Base-by-base conservation (phyloP, 2,888 invertebrate genomes). In the Agonopterix alstromeriana region DNA sequence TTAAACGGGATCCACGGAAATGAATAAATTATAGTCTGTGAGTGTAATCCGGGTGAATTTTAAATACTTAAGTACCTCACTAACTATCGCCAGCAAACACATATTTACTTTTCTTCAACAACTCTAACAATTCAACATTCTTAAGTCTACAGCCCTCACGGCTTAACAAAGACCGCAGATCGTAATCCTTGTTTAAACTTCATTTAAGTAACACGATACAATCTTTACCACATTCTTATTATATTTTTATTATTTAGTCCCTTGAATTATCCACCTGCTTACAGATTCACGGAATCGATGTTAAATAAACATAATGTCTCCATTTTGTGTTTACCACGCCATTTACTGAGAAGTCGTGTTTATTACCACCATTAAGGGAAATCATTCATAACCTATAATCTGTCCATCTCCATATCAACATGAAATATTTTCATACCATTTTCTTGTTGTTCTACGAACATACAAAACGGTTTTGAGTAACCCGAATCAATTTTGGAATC, bases 171-270 rank as follows among this genome's bases (percentile, higher is more conserved):
- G 12, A 2, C 42, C 17, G 14, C 10, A 10, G 14, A 42, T 42
- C 14, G 40, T 40, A 42, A 10, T 10, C 42, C 42, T 42, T 42
- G 14, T 10, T 40, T 11, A n/a, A 10, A 40, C 40, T 7, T 40
- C 10, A 40, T 27, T 27, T 5, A 27, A 7, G 12, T 42, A 12
- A 38, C 43, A 11, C 36, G 50, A 47, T 45, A 44, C 43, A 42
- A 50, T 47, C 47, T 42, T 42, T 45, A 48, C 42, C 45, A 42
- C 46, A 50, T 47, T 47, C 35, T 50, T 47, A 47, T 47, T 44
- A 45, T 35, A 35, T 35, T 46, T 49, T 12, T 40, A 42, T 43
- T 42, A 46, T 42, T 43, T 36, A 43, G 44, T 27, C 48, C 35
- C 8, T 44, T 14, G 43, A n/a, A 9, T 41, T n/a, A 10, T n/a